Evolutionary conservation across 1,140 invertebrate genomes (phyloP).

Genomic region (Pygmarrhopalites habei): DNA sequence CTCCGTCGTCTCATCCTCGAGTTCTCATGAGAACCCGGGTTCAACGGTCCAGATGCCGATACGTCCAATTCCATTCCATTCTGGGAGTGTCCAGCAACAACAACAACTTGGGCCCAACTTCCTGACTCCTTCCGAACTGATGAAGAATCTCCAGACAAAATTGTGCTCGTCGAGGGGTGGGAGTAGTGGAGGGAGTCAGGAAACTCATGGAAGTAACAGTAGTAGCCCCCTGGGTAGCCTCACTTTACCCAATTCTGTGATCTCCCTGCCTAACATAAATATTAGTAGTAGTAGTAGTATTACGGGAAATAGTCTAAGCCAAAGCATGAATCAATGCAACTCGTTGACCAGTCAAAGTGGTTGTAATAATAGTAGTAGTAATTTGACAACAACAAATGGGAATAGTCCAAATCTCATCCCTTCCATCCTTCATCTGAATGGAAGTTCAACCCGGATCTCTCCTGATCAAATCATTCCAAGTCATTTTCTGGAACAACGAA

Average conservation of each 20-base stretch:
- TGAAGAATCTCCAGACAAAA: slow-evolving; percentile 21
- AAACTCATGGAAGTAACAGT: slow-evolving; percentile 21
- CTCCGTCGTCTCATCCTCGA: background rate
- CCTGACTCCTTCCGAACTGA: slow-evolving; percentile 15
- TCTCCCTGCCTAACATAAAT: background rate
- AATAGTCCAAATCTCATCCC: background rate
- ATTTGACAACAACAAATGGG: slow-evolving; percentile 1
- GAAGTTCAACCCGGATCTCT: slow-evolving; percentile 1
- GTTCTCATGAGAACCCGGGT: background rate
- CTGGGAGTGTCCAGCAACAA: slow-evolving; percentile 17
- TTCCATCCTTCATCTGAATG: background rate
- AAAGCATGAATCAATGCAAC: no score
- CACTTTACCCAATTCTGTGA: background rate
- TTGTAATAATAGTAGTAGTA: background rate
- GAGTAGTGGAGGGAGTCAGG: slow-evolving; percentile 1
- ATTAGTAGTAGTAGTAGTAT: background rate
- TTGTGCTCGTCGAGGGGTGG: background rate
- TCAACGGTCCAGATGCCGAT: slow-evolving; percentile 35
- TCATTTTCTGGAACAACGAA: slow-evolving; percentile 28
- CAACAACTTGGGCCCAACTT: background rate
- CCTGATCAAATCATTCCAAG: slow-evolving; percentile 26
- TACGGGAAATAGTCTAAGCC: background rate
- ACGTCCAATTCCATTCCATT: slow-evolving; percentile 39
- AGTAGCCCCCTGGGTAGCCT: slow-evolving; percentile 18
- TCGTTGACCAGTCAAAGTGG: background rate